Conservation (phyloP, 2,113 vertebrate species). For the Oenanthe oenanthe region DNA sequence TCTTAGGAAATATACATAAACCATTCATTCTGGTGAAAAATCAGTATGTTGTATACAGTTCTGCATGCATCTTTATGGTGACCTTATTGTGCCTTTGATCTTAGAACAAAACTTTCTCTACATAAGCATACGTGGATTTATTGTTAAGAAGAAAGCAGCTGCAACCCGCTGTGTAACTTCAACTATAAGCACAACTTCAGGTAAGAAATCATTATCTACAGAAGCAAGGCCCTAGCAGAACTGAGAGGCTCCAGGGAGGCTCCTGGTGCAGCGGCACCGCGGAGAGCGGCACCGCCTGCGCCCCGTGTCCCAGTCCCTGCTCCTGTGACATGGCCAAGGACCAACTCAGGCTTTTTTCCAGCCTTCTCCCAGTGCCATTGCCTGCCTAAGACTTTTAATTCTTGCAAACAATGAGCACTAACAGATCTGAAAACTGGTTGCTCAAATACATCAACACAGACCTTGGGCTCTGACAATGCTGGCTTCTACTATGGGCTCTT, state of each 20-base stretch:
- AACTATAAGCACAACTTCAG: not conserved
- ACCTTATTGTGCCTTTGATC: not conserved
- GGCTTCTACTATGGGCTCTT: rapidly evolving
- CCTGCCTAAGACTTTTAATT: not conserved
- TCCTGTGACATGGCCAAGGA: rapidly evolving
- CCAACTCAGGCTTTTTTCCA: rapidly evolving
- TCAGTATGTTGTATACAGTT: not conserved
- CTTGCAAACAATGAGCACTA: not conserved
- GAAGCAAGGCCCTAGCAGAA: not conserved
- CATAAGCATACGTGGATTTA: not conserved
- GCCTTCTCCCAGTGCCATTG: not conserved
- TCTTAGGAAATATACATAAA: not conserved
- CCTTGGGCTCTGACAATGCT: not conserved
- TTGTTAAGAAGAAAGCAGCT: not conserved
- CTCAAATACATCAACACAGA: not conserved
- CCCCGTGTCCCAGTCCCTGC: rapidly evolving
- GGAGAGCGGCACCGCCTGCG: too few relatives aligned
- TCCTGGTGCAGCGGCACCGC: not conserved
- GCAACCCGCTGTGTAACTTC: not conserved
- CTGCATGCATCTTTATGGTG: not conserved
- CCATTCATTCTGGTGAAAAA: not conserved
- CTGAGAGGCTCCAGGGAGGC: not conserved
- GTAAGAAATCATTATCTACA: not conserved
- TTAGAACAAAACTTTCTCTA: not conserved
- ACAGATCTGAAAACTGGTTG: not conserved